Percentiles rank a stretch among this genome's conserved stretches.
Evolutionary conservation across 2,113 vertebrate genomes (phyloP).

Genomic region (Muntiacus reevesi): DNA sequence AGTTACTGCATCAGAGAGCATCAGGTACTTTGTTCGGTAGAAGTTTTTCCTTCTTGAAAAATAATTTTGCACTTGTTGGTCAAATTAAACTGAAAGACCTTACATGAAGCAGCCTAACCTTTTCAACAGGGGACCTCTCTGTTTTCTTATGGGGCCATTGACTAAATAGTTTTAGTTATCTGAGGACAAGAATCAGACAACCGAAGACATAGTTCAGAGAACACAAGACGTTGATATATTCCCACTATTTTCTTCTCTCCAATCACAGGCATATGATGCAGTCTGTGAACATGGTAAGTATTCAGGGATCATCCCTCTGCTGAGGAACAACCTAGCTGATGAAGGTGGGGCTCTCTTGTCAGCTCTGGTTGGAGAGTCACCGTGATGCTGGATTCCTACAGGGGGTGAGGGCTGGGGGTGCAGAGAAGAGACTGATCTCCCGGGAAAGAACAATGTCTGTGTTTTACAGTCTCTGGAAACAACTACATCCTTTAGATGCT

Average conservation of each 20-base stretch:
- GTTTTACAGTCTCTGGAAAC: accelerated
- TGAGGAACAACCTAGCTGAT: not conserved
- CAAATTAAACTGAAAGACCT: not conserved
- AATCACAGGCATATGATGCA: not conserved
- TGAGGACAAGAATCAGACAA: not conserved
- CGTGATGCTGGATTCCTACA: not conserved
- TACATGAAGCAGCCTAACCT: not conserved
- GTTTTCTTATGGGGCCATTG: not conserved
- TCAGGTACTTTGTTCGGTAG: not conserved
- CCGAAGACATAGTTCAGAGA: not conserved
- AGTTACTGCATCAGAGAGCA: not conserved
- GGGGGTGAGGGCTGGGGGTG: not conserved
- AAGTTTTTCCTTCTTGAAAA: not conserved
- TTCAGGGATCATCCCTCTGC: not conserved
- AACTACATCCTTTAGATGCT: not conserved
- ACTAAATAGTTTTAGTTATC: not conserved
- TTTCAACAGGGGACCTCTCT: not conserved
- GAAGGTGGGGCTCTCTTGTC: not conserved
- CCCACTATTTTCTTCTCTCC: not conserved
- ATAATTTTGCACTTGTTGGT: not conserved
- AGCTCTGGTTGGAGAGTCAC: not conserved
- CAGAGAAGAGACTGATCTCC: not conserved
- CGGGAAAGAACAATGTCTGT: not conserved
- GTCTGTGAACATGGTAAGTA: accelerated
- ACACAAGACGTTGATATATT: not conserved